phyloP scores from a whole-genome alignment of 2,797 vertebrate genomes.

The Emys orbicularis region DNA sequence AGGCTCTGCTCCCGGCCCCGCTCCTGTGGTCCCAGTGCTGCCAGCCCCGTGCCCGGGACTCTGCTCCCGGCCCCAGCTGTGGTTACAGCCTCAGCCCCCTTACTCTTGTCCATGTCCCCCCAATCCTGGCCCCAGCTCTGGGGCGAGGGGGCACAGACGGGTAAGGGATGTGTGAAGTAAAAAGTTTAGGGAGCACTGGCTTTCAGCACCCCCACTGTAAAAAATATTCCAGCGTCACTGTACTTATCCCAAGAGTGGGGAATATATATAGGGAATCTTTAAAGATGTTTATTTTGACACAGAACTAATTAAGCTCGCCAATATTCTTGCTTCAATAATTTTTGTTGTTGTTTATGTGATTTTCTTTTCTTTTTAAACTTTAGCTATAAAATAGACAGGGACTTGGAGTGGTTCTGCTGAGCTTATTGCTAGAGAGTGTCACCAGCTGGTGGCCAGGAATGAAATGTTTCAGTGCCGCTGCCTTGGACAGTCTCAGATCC shows the following conservation, averaged over 20 bases:
- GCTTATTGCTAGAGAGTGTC: background rate
- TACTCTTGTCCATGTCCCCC: too few relatives aligned
- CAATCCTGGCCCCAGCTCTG: too few relatives aligned
- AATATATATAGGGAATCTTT: background rate
- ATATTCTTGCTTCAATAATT: background rate
- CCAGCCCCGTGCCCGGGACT: too few relatives aligned
- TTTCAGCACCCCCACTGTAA: too few relatives aligned
- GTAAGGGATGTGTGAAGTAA: too few relatives aligned
- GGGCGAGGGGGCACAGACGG: too few relatives aligned
- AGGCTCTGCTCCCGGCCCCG: too few relatives aligned
- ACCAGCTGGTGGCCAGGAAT: background rate
- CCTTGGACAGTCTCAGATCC: background rate
- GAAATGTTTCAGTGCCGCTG: background rate
- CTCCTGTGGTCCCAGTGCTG: too few relatives aligned
- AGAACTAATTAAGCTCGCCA: background rate
- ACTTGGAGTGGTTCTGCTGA: background rate
- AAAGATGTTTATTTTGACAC: background rate
- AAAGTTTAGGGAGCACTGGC: too few relatives aligned
- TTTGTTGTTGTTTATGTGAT: background rate
- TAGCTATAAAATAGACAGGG: background rate
- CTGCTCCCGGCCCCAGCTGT: too few relatives aligned
- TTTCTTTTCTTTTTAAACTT: background rate
- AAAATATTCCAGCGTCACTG: too few relatives aligned
- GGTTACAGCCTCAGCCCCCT: too few relatives aligned
- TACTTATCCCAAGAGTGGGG: background rate